phyloP scores from a whole-genome alignment of 2,113 vertebrate species.

The Salvelinus alpinus region DNA sequence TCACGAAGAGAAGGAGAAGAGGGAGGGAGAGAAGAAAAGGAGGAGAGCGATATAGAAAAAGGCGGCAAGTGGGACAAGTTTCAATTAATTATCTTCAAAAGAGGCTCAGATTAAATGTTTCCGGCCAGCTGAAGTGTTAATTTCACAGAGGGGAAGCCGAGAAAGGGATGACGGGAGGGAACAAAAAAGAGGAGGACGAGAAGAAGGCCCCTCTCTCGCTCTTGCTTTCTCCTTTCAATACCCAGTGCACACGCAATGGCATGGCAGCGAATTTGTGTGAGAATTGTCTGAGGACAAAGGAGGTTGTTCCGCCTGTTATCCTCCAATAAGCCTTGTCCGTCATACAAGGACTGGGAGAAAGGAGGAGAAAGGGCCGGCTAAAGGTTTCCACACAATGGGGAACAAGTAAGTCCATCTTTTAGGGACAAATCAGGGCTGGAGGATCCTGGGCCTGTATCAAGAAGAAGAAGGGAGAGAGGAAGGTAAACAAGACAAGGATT shows the following conservation, averaged over 20 bases:
- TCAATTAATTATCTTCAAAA: slow-evolving; percentile 99
- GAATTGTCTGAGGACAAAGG: slow-evolving; percentile 96
- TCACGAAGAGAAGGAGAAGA: slow-evolving; percentile 47
- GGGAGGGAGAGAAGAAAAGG: slow-evolving; percentile 50
- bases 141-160: slow-evolving; percentile 85
- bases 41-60: slow-evolving; percentile 76
- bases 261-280: slow-evolving; percentile 92
- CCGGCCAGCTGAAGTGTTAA: slow-evolving; percentile 98
- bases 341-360: slow-evolving; percentile 88
- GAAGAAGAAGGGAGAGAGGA: slow-evolving; percentile 75
- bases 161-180: slow-evolving; percentile 67
- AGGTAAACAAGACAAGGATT: slow-evolving; percentile 89
- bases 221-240: slow-evolving; percentile 73
- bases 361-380: slow-evolving; percentile 90
- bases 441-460: slow-evolving; percentile 90
- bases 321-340: slow-evolving; percentile 99
- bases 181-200: slow-evolving; percentile 81
- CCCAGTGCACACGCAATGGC: slow-evolving; percentile 93
- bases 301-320: slow-evolving; percentile 98
- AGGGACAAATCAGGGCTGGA: slow-evolving; percentile 92
- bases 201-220: slow-evolving; percentile 33
- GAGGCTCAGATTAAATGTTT: slow-evolving; percentile 98
- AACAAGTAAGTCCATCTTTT: slow-evolving; percentile 99
- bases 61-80: slow-evolving; percentile 88
- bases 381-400: slow-evolving; percentile 98